Evolutionary conservation across 2,797 vertebrate genomes (phyloP).

Genomic region (Lacerta viridis): DNA sequence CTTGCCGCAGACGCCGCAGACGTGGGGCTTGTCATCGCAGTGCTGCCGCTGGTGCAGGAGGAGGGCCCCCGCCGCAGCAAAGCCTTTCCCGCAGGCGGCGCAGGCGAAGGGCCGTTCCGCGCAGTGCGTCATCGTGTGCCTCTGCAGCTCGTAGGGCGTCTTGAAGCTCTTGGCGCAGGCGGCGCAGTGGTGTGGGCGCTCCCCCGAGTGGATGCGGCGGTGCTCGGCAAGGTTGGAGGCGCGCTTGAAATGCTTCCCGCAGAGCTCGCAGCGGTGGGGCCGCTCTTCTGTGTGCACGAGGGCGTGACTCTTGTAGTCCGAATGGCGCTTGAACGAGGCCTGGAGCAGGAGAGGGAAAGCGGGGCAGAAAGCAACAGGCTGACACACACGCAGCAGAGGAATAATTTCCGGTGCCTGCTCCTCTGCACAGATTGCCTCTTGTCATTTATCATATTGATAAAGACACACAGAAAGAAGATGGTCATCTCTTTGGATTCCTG

Average conservation of each 20-base stretch:
- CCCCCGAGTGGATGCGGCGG: constrained; percentile 65
- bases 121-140: constrained; percentile 65
- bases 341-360: not conserved
- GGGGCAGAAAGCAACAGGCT: not conserved
- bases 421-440: not conserved
- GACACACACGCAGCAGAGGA: not conserved
- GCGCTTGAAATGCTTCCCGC: constrained; percentile 74
- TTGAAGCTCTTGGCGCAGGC: constrained; percentile 74
- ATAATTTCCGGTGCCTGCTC: not conserved
- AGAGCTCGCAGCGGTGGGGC: constrained; percentile 70
- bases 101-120: constrained; percentile 59
- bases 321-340: constrained; percentile 73
- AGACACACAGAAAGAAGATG: not conserved
- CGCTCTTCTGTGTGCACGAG: constrained; percentile 72
- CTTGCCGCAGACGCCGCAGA: constrained; percentile 67
- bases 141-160: constrained; percentile 63
- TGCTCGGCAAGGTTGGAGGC: constrained; percentile 75
- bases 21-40: constrained; percentile 53
- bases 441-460: not conserved
- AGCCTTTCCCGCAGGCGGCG: constrained; percentile 54
- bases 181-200: constrained; percentile 65
- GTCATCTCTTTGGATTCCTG: not conserved
- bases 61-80: constrained; percentile 50
- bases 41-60: constrained; percentile 64
- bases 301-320: constrained; percentile 73